A percentile compares a stretch with the other conserved stretches of the same genome.
Evolutionary conservation across 2,113 vertebrate genomes (phyloP).

Genomic region (Nothoprocta pentlandii): DNA sequence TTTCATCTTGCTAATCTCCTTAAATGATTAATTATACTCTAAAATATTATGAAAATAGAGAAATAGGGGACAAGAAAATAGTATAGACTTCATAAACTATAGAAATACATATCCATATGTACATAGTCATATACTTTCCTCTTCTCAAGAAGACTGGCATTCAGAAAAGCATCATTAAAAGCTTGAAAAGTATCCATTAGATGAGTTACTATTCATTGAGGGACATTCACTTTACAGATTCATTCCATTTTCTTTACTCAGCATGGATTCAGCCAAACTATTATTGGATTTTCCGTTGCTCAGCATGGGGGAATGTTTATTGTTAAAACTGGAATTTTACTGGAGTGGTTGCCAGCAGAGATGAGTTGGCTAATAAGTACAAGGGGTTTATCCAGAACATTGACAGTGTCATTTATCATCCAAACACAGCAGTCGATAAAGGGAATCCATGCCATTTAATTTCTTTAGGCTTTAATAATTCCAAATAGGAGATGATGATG

Average conservation of each 20-base stretch:
- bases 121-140: not conserved
- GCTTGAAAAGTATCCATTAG: not conserved
- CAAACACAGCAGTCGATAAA: not conserved
- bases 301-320: slow-evolving; percentile 54
- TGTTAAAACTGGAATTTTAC: slow-evolving; percentile 54
- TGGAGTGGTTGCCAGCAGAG: slow-evolving; percentile 26
- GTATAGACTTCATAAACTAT: not conserved
- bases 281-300: slow-evolving; percentile 70
- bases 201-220: slow-evolving; percentile 39
- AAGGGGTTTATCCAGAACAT: not conserved
- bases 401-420: not conserved
- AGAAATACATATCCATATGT: not conserved
- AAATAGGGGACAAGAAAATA: not conserved
- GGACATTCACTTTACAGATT: slow-evolving; percentile 16
- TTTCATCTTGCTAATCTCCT: not conserved
- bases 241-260: slow-evolving; percentile 61
- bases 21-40: not conserved
- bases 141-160: not conserved
- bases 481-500: not conserved
- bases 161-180: not conserved
- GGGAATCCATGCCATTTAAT: not conserved
- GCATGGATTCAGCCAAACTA: slow-evolving; percentile 53
- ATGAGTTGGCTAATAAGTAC: slow-evolving; percentile 27
- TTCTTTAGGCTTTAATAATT: not conserved
- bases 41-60: not conserved